Base-by-base conservation (phyloP, 2,888 invertebrate species). In the Cloeon dipterum region DNA sequence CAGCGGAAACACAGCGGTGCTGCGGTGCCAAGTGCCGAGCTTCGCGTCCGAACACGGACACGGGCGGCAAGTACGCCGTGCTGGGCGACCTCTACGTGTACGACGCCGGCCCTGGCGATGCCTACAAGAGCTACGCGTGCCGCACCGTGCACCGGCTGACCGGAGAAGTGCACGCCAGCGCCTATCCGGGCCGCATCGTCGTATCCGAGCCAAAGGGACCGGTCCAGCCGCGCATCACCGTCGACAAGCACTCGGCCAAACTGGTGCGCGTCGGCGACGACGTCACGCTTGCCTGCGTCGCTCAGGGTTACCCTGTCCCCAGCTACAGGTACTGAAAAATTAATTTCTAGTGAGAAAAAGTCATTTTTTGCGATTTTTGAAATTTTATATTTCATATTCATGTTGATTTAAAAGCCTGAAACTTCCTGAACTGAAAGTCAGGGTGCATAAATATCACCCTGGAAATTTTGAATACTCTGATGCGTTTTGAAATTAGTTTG, bases 1-100 rank as follows among this genome's bases (percentile, higher is more conserved):
- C 59, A 68, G 77, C 39, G 88, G 88, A 38, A 88, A 88, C 58
- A 82, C 86, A 10, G 89, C 83, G 3, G 75, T 89, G 42, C 66
- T 91, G 44, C 74, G 79, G 51, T 93, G 93, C 58, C 73, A 79
- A 56, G 79, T 89, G 50, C 85, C 89, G 32, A 70, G 75, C 46
- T 85, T 81, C 61, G 81, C 85, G 56, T 70, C 75, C 75, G 25
- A 73, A 72, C 48, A 71, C 73, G 29, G 74, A 74, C 53, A 73
- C 73, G 48, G 55, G 61, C 19, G 71, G 70, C 41, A 79, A 79
- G 54, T 78, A 78, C 56, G 71, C 74, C 45, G 70, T 81, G 36
- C 60, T 85, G 42, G 86, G 86, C 13, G 81, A 83, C 46, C 61
- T 88, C 44, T 81, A 82, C 61, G 75, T 86, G 53, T 74, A 74